Base-by-base conservation (phyloP, 2,888 invertebrate genomes). In the Stomorhina lunata region DNA sequence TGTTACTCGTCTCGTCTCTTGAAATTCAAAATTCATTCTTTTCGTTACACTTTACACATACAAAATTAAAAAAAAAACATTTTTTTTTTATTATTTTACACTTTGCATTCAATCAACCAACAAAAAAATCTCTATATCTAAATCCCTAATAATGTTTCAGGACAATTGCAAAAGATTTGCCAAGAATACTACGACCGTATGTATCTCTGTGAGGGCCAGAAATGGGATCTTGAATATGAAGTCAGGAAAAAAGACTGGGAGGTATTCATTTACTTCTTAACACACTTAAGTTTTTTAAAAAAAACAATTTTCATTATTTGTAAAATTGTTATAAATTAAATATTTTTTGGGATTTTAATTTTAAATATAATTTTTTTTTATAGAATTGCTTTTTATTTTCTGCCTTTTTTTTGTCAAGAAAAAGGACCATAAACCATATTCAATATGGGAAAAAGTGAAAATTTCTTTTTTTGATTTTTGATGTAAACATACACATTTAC, bases 151-250 rank as follows among this genome's bases (percentile, higher is more conserved):
- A 73, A 72, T 85, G 86, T 87, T 86, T 87, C 91, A 91, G 91
- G 89, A 89, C 91, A 94, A 93, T 95, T 98, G 94, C 95, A 95
- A 95, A 95, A 94, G 94, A 95, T 98, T 94, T 95, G 96, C 94
- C 95, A 96, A 95, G 96, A 96, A 94, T 97, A 98, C 95, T 95
- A 96, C 95, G 95, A 96, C 93, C 97, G 97, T 94, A 95, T 98
- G 95, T 95, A 95, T 95, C 94, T 95, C 94, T 96, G 98, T 95
- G 99, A 99, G 95, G 96, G 97, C 94, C 97, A 98, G 94, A 99
- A 99, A 95, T 99, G 98, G 96, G 99, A 99, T 96, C 97, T 99
- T 96, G 99, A 99, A 95, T 96, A 96, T 94, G 97, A 98, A 95
- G 98, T 99, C 94, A 96, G 98, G 94, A 98, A 97, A 95, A 98